phyloP scores from a whole-genome alignment of 2,888 invertebrate species.

The Fragum fragum region DNA sequence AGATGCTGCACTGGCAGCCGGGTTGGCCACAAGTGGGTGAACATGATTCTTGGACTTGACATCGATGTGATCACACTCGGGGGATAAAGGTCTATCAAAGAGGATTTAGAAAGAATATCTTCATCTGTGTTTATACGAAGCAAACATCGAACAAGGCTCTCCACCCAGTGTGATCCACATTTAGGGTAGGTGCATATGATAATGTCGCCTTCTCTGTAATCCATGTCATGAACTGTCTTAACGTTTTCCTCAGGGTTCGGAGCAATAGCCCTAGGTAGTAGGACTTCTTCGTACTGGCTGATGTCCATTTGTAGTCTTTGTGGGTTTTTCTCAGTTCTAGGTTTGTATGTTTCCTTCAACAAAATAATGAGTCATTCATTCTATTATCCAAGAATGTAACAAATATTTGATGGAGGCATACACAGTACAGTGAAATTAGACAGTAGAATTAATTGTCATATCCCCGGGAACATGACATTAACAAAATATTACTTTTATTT shows the following conservation, averaged over 20 bases:
- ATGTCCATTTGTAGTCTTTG: not conserved
- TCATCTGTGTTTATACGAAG: not conserved
- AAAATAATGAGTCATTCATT: too few relatives aligned
- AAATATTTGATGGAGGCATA: too few relatives aligned
- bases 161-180: not conserved
- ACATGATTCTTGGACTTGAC: not conserved
- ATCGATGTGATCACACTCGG: not conserved
- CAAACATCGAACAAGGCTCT: conserved; percentile 6
- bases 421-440: too few relatives aligned
- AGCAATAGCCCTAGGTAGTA: not conserved
- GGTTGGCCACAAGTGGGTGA: not conserved
- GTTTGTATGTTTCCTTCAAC: too few relatives aligned
- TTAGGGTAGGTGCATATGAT: not conserved
- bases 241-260: conserved; percentile 1
- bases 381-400: too few relatives aligned
- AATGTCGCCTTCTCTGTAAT: not conserved
- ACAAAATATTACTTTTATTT: too few relatives aligned
- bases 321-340: too few relatives aligned
- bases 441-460: too few relatives aligned
- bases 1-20: not conserved
- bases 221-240: not conserved
- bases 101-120: not conserved
- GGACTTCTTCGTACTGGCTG: conserved; percentile 7
- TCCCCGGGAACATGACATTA: too few relatives aligned
- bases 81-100: conserved; percentile 8